Evolutionary conservation across 2,888 invertebrate genomes (phyloP).

Genomic region (Protonemura montana): DNA sequence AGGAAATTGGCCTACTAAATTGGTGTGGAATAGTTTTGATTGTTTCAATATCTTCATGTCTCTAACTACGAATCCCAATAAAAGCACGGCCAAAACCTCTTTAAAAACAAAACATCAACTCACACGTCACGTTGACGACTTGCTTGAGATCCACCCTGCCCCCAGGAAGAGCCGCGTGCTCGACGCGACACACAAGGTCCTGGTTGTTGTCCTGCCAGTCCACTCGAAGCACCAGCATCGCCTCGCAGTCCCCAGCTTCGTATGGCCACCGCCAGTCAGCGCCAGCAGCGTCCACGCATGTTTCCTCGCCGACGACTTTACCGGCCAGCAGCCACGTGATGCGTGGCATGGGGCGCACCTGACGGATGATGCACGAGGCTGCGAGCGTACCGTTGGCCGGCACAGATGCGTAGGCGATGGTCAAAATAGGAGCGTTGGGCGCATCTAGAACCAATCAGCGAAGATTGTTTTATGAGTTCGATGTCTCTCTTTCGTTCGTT

Average conservation of each 20-base stretch:
- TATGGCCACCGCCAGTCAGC: conserved; percentile 17
- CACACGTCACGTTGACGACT: not conserved
- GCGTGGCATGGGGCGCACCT: not conserved
- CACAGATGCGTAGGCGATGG: not conserved
- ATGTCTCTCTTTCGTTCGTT: too few relatives aligned
- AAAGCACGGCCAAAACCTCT: too few relatives aligned
- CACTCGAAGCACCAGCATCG: not conserved
- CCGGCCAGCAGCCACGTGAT: conserved; percentile 10
- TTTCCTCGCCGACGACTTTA: not conserved
- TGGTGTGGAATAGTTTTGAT: too few relatives aligned
- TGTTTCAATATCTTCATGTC: too few relatives aligned
- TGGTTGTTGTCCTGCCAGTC: not conserved
- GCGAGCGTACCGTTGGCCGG: not conserved
- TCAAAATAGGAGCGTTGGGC: not conserved
- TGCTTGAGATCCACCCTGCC: not conserved
- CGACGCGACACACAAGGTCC: not conserved
- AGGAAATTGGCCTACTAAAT: too few relatives aligned
- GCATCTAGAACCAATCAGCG: too few relatives aligned
- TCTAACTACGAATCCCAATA: too few relatives aligned
- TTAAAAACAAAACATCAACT: too few relatives aligned
- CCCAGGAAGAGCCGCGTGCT: not conserved
- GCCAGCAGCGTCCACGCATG: not conserved
- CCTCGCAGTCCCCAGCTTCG: not conserved
- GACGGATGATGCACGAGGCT: not conserved
- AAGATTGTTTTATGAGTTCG: too few relatives aligned